Conservation (phyloP, 2,113 vertebrate genomes). For the Leptobrachium leishanense region DNA sequence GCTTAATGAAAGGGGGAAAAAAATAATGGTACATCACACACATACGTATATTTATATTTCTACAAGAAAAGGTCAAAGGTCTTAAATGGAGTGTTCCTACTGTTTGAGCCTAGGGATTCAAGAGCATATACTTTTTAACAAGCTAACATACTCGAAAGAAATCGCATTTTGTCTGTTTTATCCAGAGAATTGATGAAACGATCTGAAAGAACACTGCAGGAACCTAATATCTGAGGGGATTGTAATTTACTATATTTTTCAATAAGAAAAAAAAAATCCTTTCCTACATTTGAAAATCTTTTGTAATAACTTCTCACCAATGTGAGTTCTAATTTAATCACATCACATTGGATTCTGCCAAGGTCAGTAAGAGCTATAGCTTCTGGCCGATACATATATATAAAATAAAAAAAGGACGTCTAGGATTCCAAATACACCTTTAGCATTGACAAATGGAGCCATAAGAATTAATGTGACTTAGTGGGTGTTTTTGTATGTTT, state of each 20-base stretch:
- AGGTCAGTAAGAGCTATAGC: constrained; percentile 44
- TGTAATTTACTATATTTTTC: constrained; percentile 49
- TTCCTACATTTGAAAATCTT: constrained; percentile 46
- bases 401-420: no score
- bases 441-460: no score
- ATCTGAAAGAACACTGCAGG: constrained; percentile 34
- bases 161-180: constrained; percentile 27
- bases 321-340: constrained; percentile 50
- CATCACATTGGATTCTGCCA: constrained; percentile 43
- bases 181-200: constrained; percentile 44
- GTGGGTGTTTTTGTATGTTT: no score
- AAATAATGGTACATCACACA: no score
- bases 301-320: constrained; percentile 46
- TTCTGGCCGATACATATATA: background rate
- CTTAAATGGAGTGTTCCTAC: background rate
- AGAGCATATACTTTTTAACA: constrained; percentile 39
- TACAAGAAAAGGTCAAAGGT: background rate
- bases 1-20: no score
- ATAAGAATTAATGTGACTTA: no score
- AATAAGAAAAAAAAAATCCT: constrained; percentile 42
- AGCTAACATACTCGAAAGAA: constrained; percentile 34
- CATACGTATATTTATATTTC: background rate
- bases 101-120: background rate
- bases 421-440: no score
- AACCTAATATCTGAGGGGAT: constrained; percentile 48